Conservation (phyloP, 2,113 vertebrate genomes). For the Aegotheles bennettii region DNA sequence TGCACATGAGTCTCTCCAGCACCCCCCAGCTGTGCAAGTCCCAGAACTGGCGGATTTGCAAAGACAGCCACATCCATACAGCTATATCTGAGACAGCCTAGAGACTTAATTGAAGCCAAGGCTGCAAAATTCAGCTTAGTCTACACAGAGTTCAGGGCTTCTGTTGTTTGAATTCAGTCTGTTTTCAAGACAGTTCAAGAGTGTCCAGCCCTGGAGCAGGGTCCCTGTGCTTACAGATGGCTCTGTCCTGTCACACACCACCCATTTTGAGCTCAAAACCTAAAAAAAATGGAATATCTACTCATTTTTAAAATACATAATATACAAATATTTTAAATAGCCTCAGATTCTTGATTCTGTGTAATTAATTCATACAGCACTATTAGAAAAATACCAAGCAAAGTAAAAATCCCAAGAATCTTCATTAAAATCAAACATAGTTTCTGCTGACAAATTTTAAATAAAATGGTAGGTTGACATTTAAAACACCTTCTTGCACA, state of each 20-base stretch:
- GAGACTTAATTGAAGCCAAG: not conserved
- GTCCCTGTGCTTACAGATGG: not conserved
- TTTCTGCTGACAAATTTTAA: slow-evolving; percentile 15
- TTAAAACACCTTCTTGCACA: slow-evolving; percentile 61
- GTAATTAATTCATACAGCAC: not conserved
- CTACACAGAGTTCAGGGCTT: not conserved
- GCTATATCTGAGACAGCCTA: not conserved
- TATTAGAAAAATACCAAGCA: not conserved
- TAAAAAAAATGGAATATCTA: not conserved
- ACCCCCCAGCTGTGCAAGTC: not conserved
- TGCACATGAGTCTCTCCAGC: rapidly evolving
- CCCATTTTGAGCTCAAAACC: not conserved
- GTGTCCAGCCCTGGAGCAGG: rapidly evolving
- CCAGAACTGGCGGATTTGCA: not conserved
- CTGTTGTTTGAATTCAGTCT: not conserved
- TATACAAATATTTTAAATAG: not conserved
- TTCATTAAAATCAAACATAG: slow-evolving; percentile 10
- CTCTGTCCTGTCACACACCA: not conserved
- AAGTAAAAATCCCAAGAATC: not conserved
- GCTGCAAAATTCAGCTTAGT: not conserved
- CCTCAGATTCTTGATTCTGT: not conserved
- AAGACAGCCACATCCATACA: not conserved
- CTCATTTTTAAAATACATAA: not conserved
- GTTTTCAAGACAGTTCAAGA: not conserved
- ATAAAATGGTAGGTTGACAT: slow-evolving; percentile 49